Evolutionary conservation across 2,888 invertebrate species (phyloP), one percentile per base, ranked within the genome.

Genomic region (Suillia variegata): DNA sequence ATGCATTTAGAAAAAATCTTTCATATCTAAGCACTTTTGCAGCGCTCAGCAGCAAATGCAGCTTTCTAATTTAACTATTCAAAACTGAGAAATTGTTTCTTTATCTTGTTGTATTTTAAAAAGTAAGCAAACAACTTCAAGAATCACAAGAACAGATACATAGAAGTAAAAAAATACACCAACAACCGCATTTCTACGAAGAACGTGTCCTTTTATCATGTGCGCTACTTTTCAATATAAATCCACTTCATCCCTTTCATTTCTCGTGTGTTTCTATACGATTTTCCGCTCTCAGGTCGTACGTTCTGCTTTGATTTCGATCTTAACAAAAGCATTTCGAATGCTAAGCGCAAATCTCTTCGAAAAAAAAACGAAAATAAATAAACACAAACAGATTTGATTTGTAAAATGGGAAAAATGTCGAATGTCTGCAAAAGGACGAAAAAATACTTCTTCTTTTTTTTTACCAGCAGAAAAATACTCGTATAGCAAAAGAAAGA

Each of bases 161-260:
- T 38, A 4, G 10, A 38, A 8, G n/a, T 38, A 38, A 13, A n/a
- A 38, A 38, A 38, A 8, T 13, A 38, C 38, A 4, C 6, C 4
- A 38, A 38, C 6, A 38, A 38, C 31, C 5, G 31, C 31, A 31
- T 8, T 31, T 5, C 6, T 8, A 12, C 31, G 6, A 31, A 12
- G 33, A 21, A 56, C 49, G 34, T 45, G 47, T 47, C 33, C 18
- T 17, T 55, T 31, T 12, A 33, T 17, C 17, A n/a, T 47, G n/a
- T 12, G 13, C 48, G 48, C 48, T 45, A 47, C 48, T 31, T 56
- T 48, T 56, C 33, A 31, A 21, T 12, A 38, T 53, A 53, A 53
- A 34, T 26, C 53, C 38, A 34, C 53, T 53, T 53, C 31, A 53
- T 53, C 53, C 31, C 17, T 53, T 53, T 34, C 31, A 51, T 31